Base-by-base conservation (phyloP, 2,797 vertebrate species). In the Pangasius macronema region DNA sequence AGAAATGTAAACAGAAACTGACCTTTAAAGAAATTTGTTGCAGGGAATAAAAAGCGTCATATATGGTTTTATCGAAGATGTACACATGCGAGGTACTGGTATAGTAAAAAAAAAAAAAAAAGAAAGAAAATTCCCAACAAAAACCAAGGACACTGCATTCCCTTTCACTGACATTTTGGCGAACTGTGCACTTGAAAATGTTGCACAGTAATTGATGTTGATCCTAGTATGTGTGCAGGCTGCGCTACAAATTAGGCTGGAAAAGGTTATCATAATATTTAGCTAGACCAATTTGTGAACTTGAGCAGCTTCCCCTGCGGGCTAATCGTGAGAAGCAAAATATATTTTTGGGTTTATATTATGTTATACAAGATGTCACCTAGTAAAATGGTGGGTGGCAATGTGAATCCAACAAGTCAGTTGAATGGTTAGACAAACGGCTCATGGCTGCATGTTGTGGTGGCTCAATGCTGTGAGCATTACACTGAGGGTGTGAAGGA, bases 201-300 rank as follows among this genome's bases (percentile, higher is more conserved):
- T 95, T 96, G 96, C 95, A 96, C 94, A 95, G 94, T 97, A 97
- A 97, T 97, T 97, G 96, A 96, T 96, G 95, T 96, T 96, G 96
- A 96, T 96, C 94, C 95, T 94, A 94, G 93, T 95, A 95, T 95
- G 94, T 95, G 94, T 93, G 95, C 94, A 96, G 95, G 92, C 95
- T 96, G 94, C 94, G 95, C 94, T 95, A 96, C 96, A 97, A 97
- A 97, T 97, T 96, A 96, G 95, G 95, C 96, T 95, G 94, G 95
- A 97, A 97, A 97, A 97, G 96, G 96, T 97, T 97, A 97, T 96
- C 96, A 97, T 96, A 97, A 97, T 97, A 97, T 97, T 97, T 96
- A 96, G 94, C 95, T 95, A 95, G 94, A 94, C 94, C 95, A 94
- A 95, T 96, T 96, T 92, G 94, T 94, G 94, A 94, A 94, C 90